These are phyloP conservation scores for Oegoconia quadripuncta DNA, from an alignment of 2,888 invertebrate genomes.

Conservation along the genomic window DNA sequence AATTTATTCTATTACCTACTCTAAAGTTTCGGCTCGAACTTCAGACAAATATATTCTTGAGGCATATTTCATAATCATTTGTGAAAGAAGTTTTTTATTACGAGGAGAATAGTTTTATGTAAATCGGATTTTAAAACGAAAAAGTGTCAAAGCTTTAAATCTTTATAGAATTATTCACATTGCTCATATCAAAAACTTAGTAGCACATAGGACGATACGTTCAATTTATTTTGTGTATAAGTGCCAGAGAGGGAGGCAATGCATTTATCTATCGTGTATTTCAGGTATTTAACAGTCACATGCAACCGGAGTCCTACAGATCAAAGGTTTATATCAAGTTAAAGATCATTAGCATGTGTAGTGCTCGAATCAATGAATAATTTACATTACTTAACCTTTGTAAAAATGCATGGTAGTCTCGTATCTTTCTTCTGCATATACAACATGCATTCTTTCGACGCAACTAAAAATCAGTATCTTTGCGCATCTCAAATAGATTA, in stretches of 20 bases:
- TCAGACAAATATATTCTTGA: no score
- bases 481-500: constrained; percentile 16
- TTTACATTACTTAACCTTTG: constrained; percentile 34
- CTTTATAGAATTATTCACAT: no score
- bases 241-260: constrained; percentile 43
- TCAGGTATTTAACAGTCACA: constrained; percentile 97
- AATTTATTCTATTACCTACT: no score
- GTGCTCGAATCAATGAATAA: constrained; percentile 50
- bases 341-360: constrained; percentile 74
- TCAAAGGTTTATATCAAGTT: constrained; percentile 89
- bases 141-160: no score
- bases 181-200: no score
- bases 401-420: constrained; percentile 54
- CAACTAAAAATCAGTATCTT: constrained; percentile 24
- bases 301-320: constrained; percentile 95
- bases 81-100: no score
- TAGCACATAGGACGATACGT: no score
- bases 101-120: no score
- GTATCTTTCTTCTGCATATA: constrained; percentile 32
- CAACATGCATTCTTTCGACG: constrained; percentile 32
- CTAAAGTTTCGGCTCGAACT: no score
- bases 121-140: no score
- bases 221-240: neutral
- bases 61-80: no score
- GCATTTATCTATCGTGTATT: constrained; percentile 80